A percentile compares a stretch with the other conserved stretches of the same genome.
These are phyloP conservation scores for Neotoma lepida DNA, from an alignment of 2,113 vertebrate species.

Conservation along the genomic window DNA sequence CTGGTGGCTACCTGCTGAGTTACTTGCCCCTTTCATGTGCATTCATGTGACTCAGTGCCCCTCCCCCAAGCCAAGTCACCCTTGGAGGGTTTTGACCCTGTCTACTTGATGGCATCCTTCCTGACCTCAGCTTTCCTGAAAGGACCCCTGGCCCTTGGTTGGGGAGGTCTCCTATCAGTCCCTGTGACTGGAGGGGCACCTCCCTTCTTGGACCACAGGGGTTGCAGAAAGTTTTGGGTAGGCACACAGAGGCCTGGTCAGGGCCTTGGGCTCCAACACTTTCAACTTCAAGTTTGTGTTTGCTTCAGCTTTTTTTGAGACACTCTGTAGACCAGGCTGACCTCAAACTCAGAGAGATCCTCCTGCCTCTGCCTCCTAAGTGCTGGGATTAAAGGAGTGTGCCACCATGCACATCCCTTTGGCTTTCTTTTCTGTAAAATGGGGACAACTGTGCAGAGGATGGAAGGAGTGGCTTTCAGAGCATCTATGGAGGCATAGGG, in stretches of 20 bases:
- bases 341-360: neutral
- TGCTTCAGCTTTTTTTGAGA: neutral
- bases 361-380: neutral
- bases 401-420: neutral
- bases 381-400: neutral
- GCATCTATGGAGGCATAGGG: accelerated
- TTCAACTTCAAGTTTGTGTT: neutral
- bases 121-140: neutral
- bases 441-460: neutral
- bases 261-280: neutral
- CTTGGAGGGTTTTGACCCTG: no score
- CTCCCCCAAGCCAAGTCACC: neutral
- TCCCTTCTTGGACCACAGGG: neutral
- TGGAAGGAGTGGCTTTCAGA: neutral
- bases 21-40: no score
- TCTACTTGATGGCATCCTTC: neutral
- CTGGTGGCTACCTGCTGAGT: neutral
- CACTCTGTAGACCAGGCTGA: neutral
- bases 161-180: neutral
- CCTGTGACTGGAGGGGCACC: neutral
- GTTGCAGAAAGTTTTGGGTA: neutral
- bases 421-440: neutral
- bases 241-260: neutral
- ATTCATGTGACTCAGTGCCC: no score
- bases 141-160: no score